Evolutionary conservation across 2,797 vertebrate genomes (phyloP).

Genomic region (Cheirogaleus major): DNA sequence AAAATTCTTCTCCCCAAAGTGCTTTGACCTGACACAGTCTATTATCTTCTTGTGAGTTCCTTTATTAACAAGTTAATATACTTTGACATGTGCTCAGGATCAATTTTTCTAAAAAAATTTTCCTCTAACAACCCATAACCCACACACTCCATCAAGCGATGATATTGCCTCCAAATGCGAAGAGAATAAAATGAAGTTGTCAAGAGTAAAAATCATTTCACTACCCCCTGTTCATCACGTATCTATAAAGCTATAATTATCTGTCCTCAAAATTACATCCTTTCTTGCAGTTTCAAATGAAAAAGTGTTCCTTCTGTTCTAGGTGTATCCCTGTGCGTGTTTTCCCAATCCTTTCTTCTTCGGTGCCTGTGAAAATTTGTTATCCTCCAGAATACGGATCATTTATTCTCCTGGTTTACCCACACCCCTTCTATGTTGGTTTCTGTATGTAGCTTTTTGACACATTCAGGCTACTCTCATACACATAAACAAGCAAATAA

Average conservation of each 20-base stretch:
- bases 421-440: neutral
- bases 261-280: constrained; percentile 16
- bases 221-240: neutral
- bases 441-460: neutral
- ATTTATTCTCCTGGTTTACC: neutral
- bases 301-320: neutral
- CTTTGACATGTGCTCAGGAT: constrained; percentile 65
- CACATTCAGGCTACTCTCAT: too few species aligned
- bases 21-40: constrained; percentile 35
- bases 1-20: constrained; percentile 6
- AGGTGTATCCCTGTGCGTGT: neutral
- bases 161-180: neutral
- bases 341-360: neutral
- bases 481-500: neutral
- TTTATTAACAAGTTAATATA: constrained; percentile 69
- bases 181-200: constrained; percentile 58
- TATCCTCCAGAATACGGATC: neutral
- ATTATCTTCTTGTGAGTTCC: constrained; percentile 58
- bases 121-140: constrained; percentile 54
- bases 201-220: constrained; percentile 53
- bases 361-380: neutral
- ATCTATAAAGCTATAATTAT: constrained; percentile 40
- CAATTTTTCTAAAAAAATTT: constrained; percentile 67
- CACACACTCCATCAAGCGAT: constrained; percentile 38
- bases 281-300: neutral